Percentiles rank a stretch among this genome's conserved stretches.
Evolutionary conservation across 2,888 invertebrate genomes (phyloP).

Genomic region (Dascillus cervinus): DNA sequence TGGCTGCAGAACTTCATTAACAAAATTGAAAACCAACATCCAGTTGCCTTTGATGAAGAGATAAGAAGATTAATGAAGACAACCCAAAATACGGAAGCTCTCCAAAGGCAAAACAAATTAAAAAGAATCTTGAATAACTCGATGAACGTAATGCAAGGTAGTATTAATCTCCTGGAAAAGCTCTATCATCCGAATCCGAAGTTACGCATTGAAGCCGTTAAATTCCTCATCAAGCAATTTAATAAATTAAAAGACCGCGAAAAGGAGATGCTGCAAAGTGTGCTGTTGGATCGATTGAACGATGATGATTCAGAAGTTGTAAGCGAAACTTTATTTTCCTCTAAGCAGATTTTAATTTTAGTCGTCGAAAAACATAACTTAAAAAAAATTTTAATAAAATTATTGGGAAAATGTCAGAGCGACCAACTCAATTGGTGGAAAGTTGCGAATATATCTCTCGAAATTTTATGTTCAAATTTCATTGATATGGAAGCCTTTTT

Average conservation of each 20-base stretch:
- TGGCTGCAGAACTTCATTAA: conserved; percentile 45
- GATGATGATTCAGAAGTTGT: conserved; percentile 63
- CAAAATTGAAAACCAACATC: conserved; percentile 62
- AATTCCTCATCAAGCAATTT: conserved; percentile 53
- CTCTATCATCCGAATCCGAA: conserved; percentile 63
- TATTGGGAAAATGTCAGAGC: conserved; percentile 44
- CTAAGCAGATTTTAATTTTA: conserved; percentile 7
- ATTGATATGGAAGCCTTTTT: conserved; percentile 52
- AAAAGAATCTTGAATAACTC: conserved; percentile 27
- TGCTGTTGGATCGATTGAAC: conserved; percentile 55
- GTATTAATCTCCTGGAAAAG: conserved; percentile 53
- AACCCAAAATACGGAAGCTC: conserved; percentile 5
- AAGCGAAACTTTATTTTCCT: conserved; percentile 42
- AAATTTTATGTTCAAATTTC: conserved; percentile 21
- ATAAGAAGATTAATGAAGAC: conserved; percentile 50
- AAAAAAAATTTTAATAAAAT: conserved; percentile 44
- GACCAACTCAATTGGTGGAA: conserved; percentile 38
- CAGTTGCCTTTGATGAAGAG: conserved; percentile 61
- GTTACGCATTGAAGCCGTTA: conserved; percentile 59
- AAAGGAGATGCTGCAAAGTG: conserved; percentile 54
- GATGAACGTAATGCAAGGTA: conserved; percentile 21
- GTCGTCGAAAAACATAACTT: conserved; percentile 31
- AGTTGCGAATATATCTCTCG: conserved; percentile 27
- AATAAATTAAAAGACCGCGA: conserved; percentile 45
- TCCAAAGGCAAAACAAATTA: conserved; percentile 21